Evolutionary conservation across 2,888 invertebrate species (phyloP).

Genomic region (Cremastobaeus sp.): DNA sequence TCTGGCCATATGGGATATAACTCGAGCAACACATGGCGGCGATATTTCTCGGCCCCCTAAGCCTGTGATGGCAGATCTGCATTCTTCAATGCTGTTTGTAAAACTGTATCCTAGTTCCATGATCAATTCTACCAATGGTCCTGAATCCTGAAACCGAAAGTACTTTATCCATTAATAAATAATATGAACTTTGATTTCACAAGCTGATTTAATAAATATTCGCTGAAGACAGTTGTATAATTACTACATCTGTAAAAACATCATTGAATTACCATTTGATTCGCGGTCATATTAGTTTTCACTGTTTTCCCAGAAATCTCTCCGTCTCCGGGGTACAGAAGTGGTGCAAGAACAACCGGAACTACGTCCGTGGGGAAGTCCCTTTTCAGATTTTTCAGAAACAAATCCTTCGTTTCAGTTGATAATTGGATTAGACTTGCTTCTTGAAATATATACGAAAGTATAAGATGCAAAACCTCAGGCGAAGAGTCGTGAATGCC

Average conservation of each 20-base stretch:
- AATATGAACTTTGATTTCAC: conserved; percentile 3
- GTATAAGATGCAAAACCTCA: conserved; percentile 91
- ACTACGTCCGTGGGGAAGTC: conserved; percentile 94
- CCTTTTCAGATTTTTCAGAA: conserved; percentile 88
- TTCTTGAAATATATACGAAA: conserved; percentile 82
- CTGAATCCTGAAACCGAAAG: conserved; percentile 80
- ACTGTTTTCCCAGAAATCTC: conserved; percentile 63
- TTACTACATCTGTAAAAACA: not conserved
- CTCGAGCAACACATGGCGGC: conserved; percentile 89
- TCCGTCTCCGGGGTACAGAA: conserved; percentile 89
- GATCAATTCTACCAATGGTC: conserved; percentile 91
- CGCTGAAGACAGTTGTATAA: not conserved
- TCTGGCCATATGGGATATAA: conserved; percentile 91
- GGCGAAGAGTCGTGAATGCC: conserved; percentile 94
- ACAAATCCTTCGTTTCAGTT: conserved; percentile 87
- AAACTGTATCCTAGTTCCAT: conserved; percentile 95
- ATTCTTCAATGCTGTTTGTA: conserved; percentile 91
- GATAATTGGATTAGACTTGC: conserved; percentile 82
- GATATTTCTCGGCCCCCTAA: conserved; percentile 90
- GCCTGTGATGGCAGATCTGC: conserved; percentile 89
- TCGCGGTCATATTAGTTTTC: conserved; percentile 75
- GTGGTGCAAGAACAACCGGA: conserved; percentile 92
- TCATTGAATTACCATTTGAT: conserved; percentile 71
- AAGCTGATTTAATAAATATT: not conserved
- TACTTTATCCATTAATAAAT: conserved; percentile 23